Base-by-base conservation (phyloP, 2,797 vertebrate genomes). In the Eulemur albifrons region DNA sequence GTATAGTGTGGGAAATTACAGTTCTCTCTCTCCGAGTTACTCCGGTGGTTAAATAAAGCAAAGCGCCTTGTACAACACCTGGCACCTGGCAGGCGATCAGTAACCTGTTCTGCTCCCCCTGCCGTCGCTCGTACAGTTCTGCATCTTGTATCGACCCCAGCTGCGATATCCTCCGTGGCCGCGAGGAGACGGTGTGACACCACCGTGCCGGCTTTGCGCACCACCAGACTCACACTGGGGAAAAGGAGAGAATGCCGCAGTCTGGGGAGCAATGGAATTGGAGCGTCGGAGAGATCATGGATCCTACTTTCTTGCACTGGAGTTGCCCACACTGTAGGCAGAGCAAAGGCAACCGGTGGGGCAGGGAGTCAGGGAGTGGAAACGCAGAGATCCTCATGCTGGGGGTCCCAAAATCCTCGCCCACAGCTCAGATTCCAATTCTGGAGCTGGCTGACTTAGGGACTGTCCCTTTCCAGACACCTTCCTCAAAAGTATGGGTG, bases 141-240 rank as follows among this genome's bases (percentile, higher is more conserved):
- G 86, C 85, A 70, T 12, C 45, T 20, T 14, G 38, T 38, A 63
- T 38, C 7, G 17, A 65, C 11, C 20, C 21, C 1, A 13, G 67
- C 25, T 79, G 93, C 80, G 94, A n/a, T 93, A 14, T 32, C 54
- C 8, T 0, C 7, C 0, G 23, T 5, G 30, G 30, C 86, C 97
- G 85, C 90, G 12, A 11, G 79, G 63, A 4, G 95, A 38, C 35
- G 57, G 43, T 97, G 95, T 81, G 93, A 87, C 69, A 92, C 87
- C 96, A 92, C 15, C 1, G n/a, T 86, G 57, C 32, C 3, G 2
- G 7, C 38, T 67, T 30, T 4, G 63, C 20, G 4, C 30, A 5
- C n/a, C n/a, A 21, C 14, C 50, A 14, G n/a, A 95, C 40, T 50
- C 69, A 8, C 0, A 54, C 35, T 12, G 2, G 32, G 38, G 32